These are phyloP conservation scores for Tachycineta bicolor DNA, from an alignment of 2,113 vertebrate genomes.

Conservation along the genomic window DNA sequence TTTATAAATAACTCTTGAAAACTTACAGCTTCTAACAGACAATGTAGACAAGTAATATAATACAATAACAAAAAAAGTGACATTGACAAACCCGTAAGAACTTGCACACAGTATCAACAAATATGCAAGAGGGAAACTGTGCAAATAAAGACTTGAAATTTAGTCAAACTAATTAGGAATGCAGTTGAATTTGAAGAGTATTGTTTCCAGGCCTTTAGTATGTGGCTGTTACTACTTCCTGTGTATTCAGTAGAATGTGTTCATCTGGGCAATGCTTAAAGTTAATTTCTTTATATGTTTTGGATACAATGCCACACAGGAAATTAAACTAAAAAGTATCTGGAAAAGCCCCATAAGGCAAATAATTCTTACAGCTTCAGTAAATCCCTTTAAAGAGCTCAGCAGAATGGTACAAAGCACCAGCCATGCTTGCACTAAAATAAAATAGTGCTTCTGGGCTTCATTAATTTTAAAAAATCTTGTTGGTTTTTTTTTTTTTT, in stretches of 20 bases:
- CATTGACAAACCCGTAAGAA: not conserved
- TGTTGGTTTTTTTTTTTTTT: not conserved
- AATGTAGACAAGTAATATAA: not conserved
- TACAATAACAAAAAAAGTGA: not conserved
- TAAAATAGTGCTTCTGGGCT: not conserved
- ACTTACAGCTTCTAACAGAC: not conserved
- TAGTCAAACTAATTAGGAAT: not conserved
- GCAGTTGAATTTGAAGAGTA: not conserved
- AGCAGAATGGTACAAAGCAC: not conserved
- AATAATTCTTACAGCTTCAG: not conserved
- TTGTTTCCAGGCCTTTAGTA: not conserved
- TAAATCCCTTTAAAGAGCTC: not conserved
- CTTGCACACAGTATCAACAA: not conserved
- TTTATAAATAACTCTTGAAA: not conserved
- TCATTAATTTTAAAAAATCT: not conserved
- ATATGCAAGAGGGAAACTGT: not conserved
- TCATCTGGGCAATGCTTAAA: not conserved
- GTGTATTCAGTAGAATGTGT: not conserved
- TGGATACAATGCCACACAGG: not conserved
- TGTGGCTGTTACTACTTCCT: not conserved
- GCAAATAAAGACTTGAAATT: not conserved
- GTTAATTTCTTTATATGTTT: not conserved
- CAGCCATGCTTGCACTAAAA: not conserved
- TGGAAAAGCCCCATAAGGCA: not conserved
- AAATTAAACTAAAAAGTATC: not conserved